A percentile compares a stretch with the other conserved stretches of the same genome.
Evolutionary conservation across 2,113 vertebrate genomes (phyloP).

Genomic region (Dendrocopos noguchii): DNA sequence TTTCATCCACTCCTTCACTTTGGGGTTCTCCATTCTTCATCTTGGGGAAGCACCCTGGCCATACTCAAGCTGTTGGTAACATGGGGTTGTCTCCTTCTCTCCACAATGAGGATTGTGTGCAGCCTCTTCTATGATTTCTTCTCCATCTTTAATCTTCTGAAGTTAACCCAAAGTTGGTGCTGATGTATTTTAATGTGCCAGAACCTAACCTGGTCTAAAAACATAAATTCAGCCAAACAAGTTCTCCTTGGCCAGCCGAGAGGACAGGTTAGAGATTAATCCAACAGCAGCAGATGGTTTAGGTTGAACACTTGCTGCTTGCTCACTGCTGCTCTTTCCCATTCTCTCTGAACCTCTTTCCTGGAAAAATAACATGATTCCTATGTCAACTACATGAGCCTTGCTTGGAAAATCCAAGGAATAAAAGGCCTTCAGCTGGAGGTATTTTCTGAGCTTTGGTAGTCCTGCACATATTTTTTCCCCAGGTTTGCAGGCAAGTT

Average conservation of each 20-base stretch:
- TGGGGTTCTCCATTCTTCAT: neutral
- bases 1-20: neutral
- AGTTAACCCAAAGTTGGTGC: neutral
- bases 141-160: neutral
- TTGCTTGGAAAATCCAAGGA: neutral
- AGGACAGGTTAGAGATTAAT: conserved; percentile 40
- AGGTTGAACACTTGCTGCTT: neutral
- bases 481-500: neutral
- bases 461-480: neutral
- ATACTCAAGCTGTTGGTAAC: neutral
- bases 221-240: conserved; percentile 25
- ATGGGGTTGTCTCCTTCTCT: neutral
- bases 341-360: neutral
- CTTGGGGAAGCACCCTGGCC: neutral
- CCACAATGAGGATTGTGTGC: neutral
- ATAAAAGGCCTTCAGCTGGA: neutral
- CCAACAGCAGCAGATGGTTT: conserved; percentile 37
- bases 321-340: conserved; percentile 1
- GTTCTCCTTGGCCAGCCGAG: conserved; percentile 6
- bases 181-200: neutral
- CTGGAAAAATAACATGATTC: neutral
- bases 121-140: neutral
- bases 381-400: neutral
- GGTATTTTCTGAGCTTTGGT: neutral
- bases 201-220: conserved; percentile 18